Conservation (phyloP, 2,888 invertebrate genomes). For the Crossocerus cetratus region DNA sequence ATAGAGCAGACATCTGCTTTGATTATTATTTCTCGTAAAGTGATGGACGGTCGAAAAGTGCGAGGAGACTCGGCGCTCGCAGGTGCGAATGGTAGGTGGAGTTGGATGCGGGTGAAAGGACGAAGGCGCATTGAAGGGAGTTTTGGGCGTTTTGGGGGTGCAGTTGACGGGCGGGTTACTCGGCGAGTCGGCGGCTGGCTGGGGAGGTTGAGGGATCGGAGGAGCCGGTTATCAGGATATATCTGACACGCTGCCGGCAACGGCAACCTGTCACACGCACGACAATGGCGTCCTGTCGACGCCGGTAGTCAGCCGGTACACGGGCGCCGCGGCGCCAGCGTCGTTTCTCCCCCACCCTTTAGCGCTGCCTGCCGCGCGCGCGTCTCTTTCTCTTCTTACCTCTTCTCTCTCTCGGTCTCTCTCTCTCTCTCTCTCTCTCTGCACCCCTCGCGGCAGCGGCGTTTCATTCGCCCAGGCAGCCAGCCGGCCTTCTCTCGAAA, state of each 20-base stretch:
- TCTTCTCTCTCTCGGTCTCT: constrained; percentile 15
- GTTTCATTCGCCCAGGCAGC: constrained; percentile 40
- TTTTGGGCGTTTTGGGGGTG: too few species aligned
- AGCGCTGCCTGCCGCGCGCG: too few species aligned
- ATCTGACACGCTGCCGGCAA: constrained; percentile 27
- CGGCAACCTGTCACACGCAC: constrained; percentile 65
- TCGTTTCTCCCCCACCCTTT: constrained; percentile 30
- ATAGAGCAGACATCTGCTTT: too few species aligned
- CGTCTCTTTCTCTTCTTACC: constrained; percentile 26
- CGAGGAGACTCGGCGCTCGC: too few species aligned
- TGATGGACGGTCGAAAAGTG: too few species aligned
- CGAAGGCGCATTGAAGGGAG: too few species aligned
- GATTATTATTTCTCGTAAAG: too few species aligned
- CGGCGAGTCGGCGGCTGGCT: neutral
- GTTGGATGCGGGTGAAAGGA: too few species aligned
- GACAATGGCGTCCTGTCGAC: constrained; percentile 65
- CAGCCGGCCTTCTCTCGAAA: constrained; percentile 59
- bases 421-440: neutral
- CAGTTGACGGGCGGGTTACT: neutral
- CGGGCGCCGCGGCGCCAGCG: constrained; percentile 66
- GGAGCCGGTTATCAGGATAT: constrained; percentile 1
- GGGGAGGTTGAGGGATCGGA: neutral
- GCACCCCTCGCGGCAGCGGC: neutral
- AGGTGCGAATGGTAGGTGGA: too few species aligned
- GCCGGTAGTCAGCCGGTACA: constrained; percentile 57